Percentiles rank a stretch among this genome's conserved stretches.
These are phyloP conservation scores for Spodoptera exigua DNA, from an alignment of 2,888 invertebrate species.

Conservation along the genomic window DNA sequence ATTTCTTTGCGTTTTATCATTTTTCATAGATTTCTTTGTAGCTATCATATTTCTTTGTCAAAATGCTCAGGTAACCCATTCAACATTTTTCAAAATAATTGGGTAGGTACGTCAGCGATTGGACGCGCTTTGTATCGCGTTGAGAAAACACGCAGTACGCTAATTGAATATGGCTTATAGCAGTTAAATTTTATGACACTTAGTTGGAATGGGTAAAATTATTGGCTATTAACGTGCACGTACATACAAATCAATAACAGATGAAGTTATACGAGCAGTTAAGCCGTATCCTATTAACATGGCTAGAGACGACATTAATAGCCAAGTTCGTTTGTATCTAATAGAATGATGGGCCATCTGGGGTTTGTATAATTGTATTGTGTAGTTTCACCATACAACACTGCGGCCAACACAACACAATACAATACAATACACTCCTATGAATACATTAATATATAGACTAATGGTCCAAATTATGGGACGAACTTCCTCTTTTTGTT, in stretches of 20 bases:
- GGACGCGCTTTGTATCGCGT: background rate
- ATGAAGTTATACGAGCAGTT: background rate
- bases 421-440: conserved; percentile 6
- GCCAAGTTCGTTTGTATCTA: conserved; percentile 30
- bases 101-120: too few relatives aligned
- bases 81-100: background rate
- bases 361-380: conserved; percentile 46
- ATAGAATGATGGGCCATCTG: conserved; percentile 52
- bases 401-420: conserved; percentile 24
- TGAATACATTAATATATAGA: conserved; percentile 22
- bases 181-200: too few relatives aligned
- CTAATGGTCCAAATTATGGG: conserved; percentile 32
- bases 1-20: conserved; percentile 13
- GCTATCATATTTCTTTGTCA: background rate
- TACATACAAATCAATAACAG: too few relatives aligned
- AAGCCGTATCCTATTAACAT: conserved; percentile 13
- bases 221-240: background rate
- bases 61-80: background rate
- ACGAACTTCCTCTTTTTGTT: conserved; percentile 44
- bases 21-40: conserved; percentile 3
- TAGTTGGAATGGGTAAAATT: too few relatives aligned
- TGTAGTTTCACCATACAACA: conserved; percentile 22
- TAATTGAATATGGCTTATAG: background rate
- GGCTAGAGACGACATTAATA: conserved; percentile 16
- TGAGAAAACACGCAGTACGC: background rate